Conservation (phyloP, 2,797 vertebrate species). For the Galagoides demidoff region DNA sequence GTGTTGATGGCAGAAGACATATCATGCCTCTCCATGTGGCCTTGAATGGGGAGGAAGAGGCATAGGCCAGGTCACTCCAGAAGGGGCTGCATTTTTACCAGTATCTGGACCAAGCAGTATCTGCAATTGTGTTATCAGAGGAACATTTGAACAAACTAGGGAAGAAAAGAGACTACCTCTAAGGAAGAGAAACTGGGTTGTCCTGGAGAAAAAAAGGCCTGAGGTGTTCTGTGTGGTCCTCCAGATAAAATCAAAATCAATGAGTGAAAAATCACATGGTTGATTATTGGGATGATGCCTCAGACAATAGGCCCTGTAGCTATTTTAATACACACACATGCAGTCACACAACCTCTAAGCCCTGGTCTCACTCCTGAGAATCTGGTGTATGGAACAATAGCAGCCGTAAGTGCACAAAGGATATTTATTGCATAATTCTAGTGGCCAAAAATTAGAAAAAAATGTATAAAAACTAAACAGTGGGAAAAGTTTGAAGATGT, state of each 20-base stretch:
- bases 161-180: not conserved
- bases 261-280: not conserved
- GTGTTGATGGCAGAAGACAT: not conserved
- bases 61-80: not conserved
- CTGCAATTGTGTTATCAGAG: not conserved
- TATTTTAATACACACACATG: not conserved
- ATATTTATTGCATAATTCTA: constrained; percentile 29
- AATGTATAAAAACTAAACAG: not conserved
- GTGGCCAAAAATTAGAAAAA: not conserved
- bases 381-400: not conserved
- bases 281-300: not conserved
- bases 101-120: not conserved
- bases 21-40: not conserved
- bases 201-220: not conserved
- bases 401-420: not conserved
- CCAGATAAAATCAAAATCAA: not conserved
- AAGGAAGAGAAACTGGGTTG: not conserved
- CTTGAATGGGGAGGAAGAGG: not conserved
- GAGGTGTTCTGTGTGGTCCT: not conserved
- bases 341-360: not conserved
- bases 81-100: not conserved
- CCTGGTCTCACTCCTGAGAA: not conserved
- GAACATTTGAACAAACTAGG: not conserved
- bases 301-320: not conserved
- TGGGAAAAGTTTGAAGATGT: not conserved